Evolutionary conservation across 2,888 invertebrate genomes (phyloP).

Genomic region (Petrophora chlorosata): DNA sequence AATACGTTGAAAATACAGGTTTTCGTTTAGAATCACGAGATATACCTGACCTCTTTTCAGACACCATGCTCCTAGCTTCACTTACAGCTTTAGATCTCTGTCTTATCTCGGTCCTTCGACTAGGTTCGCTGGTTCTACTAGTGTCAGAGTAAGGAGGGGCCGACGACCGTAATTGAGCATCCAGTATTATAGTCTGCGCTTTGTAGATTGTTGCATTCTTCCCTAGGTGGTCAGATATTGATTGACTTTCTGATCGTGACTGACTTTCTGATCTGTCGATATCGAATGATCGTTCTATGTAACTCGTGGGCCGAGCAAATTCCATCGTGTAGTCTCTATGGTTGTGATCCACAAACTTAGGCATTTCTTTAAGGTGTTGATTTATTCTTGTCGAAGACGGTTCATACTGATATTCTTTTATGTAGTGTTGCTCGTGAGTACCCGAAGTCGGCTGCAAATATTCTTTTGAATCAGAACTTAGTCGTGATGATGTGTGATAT

Average conservation of each 20-base stretch:
- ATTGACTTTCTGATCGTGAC: conserved; percentile 33
- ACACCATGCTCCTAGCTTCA: conserved; percentile 57
- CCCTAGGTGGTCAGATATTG: conserved; percentile 30
- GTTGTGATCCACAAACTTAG: conserved; percentile 55
- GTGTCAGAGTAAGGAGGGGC: conserved; percentile 44
- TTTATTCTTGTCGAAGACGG: conserved; percentile 32
- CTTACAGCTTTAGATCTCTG: conserved; percentile 61
- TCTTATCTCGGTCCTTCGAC: conserved; percentile 50
- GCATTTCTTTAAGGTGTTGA: conserved; percentile 39
- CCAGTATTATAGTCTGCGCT: conserved; percentile 54
- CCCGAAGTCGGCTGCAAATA: conserved; percentile 7
- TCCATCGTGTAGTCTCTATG: conserved; percentile 61
- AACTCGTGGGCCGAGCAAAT: conserved; percentile 58
- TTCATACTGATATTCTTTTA: conserved; percentile 55
- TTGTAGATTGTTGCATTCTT: conserved; percentile 53
- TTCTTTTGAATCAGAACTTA: background rate
- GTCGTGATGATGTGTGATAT: background rate
- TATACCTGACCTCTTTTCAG: conserved; percentile 59
- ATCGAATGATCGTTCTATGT: conserved; percentile 55
- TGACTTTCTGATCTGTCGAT: conserved; percentile 35
- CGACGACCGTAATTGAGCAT: conserved; percentile 56
- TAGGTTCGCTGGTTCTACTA: conserved; percentile 42
- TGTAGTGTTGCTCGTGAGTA: conserved; percentile 39
- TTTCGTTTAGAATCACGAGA: conserved; percentile 85
- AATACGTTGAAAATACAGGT: conserved; percentile 89